Conservation (phyloP, 2,797 vertebrate species). For the Lutjanus campechanus region DNA sequence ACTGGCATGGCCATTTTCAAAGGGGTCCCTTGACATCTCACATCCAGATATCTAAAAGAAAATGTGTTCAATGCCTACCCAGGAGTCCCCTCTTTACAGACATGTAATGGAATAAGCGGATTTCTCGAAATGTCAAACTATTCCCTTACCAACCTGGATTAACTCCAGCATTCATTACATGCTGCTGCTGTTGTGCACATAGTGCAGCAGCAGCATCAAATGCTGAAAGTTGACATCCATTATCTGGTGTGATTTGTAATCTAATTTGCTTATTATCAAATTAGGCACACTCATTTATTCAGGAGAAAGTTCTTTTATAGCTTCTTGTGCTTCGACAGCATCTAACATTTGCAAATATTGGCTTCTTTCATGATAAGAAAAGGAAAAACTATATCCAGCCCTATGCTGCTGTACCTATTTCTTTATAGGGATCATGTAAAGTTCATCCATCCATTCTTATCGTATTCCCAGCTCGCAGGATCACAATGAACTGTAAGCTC, state of each 20-base stretch:
- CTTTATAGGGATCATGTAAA: constrained; percentile 1
- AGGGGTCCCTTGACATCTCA: too few species aligned
- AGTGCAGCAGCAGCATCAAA: neutral
- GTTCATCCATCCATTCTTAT: constrained; percentile 15
- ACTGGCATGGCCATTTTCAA: too few species aligned
- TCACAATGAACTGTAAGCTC: constrained; percentile 19
- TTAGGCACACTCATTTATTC: neutral
- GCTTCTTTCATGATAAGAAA: neutral
- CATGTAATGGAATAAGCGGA: neutral
- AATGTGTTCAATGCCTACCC: too few species aligned
- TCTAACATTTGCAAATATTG: neutral
- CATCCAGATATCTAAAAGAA: too few species aligned
- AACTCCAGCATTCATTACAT: neutral
- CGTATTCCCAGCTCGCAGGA: constrained; percentile 24
- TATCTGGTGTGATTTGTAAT: neutral
- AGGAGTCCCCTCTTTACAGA: too few species aligned
- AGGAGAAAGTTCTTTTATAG: neutral
- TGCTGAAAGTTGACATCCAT: neutral
- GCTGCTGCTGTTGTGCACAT: neutral
- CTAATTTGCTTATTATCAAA: neutral
- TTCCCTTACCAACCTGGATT: neutral
- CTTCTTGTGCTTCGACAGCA: neutral
- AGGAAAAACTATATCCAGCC: neutral
- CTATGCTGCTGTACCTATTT: neutral
- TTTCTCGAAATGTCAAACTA: neutral